These are phyloP conservation scores for Dromas ardeola DNA, from an alignment of 2,113 vertebrate species.

Conservation along the genomic window DNA sequence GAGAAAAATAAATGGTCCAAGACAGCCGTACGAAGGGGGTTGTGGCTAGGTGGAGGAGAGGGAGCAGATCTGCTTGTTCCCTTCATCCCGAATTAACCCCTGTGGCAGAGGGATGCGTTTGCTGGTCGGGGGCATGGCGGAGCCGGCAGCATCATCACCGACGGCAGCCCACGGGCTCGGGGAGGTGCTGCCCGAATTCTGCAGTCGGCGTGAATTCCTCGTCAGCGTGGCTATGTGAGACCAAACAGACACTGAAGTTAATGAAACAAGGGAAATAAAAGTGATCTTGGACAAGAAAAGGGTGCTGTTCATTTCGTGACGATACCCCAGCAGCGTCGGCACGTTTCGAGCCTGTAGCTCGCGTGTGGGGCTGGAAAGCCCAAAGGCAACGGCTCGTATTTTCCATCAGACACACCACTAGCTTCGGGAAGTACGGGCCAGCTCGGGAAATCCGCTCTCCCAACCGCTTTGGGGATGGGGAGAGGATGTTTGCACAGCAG, in stretches of 20 bases:
- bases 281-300: conserved; percentile 74
- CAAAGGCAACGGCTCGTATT: neutral
- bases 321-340: neutral
- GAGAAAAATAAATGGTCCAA: neutral
- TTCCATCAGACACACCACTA: neutral
- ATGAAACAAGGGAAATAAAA: conserved; percentile 75
- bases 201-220: conserved; percentile 41
- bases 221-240: conserved; percentile 56
- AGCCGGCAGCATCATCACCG: neutral
- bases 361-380: neutral
- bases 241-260: conserved; percentile 68
- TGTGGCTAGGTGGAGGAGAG: neutral
- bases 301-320: conserved; percentile 62
- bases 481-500: neutral
- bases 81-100: neutral
- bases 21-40: neutral
- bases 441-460: neutral
- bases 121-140: neutral
- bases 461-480: neutral
- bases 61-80: neutral
- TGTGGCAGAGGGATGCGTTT: neutral
- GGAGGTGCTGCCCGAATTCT: conserved; percentile 8
- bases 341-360: neutral
- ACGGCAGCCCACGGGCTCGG: neutral
- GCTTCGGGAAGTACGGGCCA: neutral